A percentile compares a stretch with the other conserved stretches of the same genome.
Evolutionary conservation across 2,113 vertebrate genomes (phyloP).

Genomic region (Nicator chloris): DNA sequence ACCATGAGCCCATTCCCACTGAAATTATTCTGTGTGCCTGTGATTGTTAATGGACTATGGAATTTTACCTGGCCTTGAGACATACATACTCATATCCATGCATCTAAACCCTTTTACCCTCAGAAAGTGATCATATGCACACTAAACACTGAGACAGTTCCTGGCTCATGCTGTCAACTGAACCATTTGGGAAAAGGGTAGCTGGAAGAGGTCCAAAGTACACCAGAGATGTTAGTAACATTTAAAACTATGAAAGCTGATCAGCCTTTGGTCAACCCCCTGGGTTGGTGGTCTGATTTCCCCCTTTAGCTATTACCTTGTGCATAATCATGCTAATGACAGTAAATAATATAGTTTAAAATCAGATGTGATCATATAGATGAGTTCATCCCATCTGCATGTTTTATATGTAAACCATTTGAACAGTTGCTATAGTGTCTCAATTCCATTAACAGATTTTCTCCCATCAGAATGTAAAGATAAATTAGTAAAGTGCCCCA

Average conservation of each 20-base stretch:
- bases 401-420: neutral
- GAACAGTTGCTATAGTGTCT: neutral
- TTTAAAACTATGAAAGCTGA: neutral
- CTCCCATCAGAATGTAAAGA: neutral
- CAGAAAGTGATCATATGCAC: neutral
- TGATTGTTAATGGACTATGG: neutral
- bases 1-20: neutral
- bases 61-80: neutral
- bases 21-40: neutral
- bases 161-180: neutral
- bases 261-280: neutral
- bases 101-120: neutral
- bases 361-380: neutral
- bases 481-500: neutral
- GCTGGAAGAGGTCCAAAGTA: neutral
- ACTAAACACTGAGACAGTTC: neutral
- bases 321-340: neutral
- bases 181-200: neutral
- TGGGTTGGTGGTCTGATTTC: neutral
- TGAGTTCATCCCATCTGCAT: neutral
- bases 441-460: neutral
- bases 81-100: neutral
- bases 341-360: neutral
- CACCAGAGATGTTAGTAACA: neutral
- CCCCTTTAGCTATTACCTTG: neutral